Base-by-base conservation (phyloP, 2,888 invertebrate genomes). In the Caenorhabditis japonica region DNA sequence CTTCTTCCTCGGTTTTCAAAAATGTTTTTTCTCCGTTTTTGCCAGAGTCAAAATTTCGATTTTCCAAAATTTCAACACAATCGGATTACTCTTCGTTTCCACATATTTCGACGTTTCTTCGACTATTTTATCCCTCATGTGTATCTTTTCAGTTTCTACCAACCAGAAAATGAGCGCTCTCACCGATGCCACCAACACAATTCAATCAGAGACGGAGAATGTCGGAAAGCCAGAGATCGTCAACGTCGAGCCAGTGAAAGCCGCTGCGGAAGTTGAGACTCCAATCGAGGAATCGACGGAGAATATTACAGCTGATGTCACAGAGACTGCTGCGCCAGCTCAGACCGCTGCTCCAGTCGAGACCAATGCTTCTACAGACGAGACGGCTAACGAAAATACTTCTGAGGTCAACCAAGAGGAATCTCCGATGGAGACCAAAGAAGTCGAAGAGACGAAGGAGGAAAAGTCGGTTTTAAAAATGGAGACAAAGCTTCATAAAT, bases 111-210 rank as follows among this genome's bases (percentile, higher is more conserved):
- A n/a, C n/a, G n/a, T n/a, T n/a, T n/a, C n/a, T n/a, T n/a, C n/a
- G n/a, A n/a, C n/a, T n/a, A n/a, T n/a, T n/a, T n/a, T n/a, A n/a
- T n/a, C n/a, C n/a, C n/a, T n/a, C n/a, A n/a, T n/a, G n/a, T n/a
- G n/a, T n/a, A n/a, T n/a, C n/a, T 30, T 30, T 43, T 23, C 23
- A 23, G 43, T 19, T 4, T 13, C 8, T 33, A 51, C 61, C 44
- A 44, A 52, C 61, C 8, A n/a, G 17, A 61, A 15, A 36, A 61
- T 61, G 61, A 61, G 60, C 43, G 60, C 61, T 44, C 52, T 61
- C 36, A 27, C 51, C 23, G 61, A 61, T 21, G 4, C 61, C n/a
- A 61, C 61, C 44, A 61, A 61, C 51, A 60, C 51, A 21, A 61
- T 44, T 36, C 19, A 33, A 17, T 23, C 34, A 10, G 58, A 58